A percentile compares a stretch with the other conserved stretches of the same genome.
These are phyloP conservation scores for Nezara viridula DNA, from an alignment of 2,888 invertebrate species.

Conservation along the genomic window DNA sequence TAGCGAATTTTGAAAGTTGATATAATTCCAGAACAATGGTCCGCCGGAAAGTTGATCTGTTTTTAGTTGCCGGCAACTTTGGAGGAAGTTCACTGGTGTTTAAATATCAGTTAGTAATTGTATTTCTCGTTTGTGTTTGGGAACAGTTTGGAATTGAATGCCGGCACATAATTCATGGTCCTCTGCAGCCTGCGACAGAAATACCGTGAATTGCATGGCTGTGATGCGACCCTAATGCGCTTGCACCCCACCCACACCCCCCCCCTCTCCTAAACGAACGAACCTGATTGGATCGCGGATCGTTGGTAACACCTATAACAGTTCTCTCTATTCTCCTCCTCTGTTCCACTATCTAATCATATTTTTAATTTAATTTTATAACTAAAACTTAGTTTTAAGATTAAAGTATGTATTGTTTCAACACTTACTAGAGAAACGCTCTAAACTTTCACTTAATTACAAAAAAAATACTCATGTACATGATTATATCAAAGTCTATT, in stretches of 20 bases:
- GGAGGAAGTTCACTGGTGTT: not conserved
- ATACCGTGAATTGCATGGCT: not conserved
- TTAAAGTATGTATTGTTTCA: too few relatives aligned
- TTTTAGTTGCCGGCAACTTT: not conserved
- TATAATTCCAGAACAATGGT: not conserved
- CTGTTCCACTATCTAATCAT: too few relatives aligned
- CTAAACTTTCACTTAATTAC: too few relatives aligned
- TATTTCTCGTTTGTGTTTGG: not conserved
- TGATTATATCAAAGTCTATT: too few relatives aligned
- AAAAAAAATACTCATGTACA: too few relatives aligned
- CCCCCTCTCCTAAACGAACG: not conserved
- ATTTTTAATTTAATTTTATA: too few relatives aligned
- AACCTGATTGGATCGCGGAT: not conserved
- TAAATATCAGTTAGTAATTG: slow-evolving; percentile 22
- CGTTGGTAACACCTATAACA: not conserved
- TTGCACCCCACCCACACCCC: too few relatives aligned
- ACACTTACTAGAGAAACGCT: too few relatives aligned
- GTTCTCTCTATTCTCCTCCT: too few relatives aligned
- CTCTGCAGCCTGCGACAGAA: not conserved
- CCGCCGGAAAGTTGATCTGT: not conserved
- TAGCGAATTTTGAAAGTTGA: not conserved
- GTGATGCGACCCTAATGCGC: not conserved
- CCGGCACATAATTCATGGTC: not conserved
- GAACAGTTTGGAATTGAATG: not conserved
- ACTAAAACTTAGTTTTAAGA: too few relatives aligned